A percentile compares a stretch with the other conserved stretches of the same genome.
These are phyloP conservation scores for Troglohyphantes excavatus DNA, from an alignment of 2,888 invertebrate species.

Conservation along the genomic window DNA sequence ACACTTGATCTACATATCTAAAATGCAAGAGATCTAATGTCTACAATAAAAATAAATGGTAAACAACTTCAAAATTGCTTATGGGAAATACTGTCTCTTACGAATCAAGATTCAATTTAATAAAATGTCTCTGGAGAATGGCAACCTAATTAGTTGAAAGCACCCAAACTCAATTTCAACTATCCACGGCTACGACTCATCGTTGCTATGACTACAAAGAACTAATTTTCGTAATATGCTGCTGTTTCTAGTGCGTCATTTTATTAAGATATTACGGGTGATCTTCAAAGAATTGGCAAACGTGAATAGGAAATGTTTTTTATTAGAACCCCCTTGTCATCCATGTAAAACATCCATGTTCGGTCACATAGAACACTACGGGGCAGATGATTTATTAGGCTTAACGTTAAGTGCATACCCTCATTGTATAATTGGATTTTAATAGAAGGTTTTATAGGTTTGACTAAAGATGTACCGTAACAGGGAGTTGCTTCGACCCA, in stretches of 20 bases:
- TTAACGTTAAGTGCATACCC: background rate
- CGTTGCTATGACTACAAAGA: slow-evolving; percentile 22
- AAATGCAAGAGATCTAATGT: background rate
- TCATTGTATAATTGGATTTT: background rate
- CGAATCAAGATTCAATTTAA: slow-evolving; percentile 31
- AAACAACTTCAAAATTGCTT: slow-evolving; percentile 12
- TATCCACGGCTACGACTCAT: slow-evolving; percentile 8
- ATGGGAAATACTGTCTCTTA: slow-evolving; percentile 12
- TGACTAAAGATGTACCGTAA: too few species aligned
- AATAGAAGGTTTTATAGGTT: too few species aligned
- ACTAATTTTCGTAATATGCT: slow-evolving; percentile 33
- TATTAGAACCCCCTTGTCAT: background rate
- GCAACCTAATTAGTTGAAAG: slow-evolving; percentile 31
- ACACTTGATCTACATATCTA: too few species aligned
- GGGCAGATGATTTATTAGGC: background rate
- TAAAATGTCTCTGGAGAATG: background rate
- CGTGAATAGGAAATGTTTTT: slow-evolving; percentile 4
- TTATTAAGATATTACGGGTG: background rate
- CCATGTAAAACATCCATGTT: background rate
- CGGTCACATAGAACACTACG: background rate
- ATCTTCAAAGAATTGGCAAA: background rate
- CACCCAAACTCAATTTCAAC: slow-evolving; percentile 1
- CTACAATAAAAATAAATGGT: background rate
- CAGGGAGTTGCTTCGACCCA: too few species aligned
- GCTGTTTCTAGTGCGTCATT: background rate